Evolutionary conservation across 2,113 vertebrate species (phyloP).

Genomic region (Poeciliopsis occidentalis): DNA sequence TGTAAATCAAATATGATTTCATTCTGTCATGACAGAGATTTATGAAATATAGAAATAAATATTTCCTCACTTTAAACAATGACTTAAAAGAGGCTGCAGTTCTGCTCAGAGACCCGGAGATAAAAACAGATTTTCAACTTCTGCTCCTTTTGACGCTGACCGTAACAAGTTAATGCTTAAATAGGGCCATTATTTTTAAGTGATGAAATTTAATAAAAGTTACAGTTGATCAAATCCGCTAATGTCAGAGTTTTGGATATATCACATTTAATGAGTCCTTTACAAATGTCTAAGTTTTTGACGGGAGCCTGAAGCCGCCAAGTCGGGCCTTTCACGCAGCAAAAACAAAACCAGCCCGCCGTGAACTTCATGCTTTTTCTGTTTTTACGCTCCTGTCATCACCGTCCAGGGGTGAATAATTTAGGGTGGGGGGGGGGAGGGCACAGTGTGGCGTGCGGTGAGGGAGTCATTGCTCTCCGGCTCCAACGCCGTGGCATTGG

Average conservation of each 20-base stretch:
- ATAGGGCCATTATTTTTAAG: background rate
- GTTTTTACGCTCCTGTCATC: conserved; percentile 30
- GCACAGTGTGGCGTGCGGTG: conserved; percentile 32
- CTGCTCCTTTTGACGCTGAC: background rate
- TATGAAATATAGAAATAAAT: background rate
- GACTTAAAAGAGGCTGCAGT: background rate
- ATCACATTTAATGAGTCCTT: background rate
- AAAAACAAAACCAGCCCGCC: background rate
- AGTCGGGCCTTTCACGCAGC: background rate
- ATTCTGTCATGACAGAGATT: background rate
- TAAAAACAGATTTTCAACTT: background rate
- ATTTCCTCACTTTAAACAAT: background rate
- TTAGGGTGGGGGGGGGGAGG: background rate
- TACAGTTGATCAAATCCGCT: background rate
- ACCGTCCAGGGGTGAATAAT: background rate
- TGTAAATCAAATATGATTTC: background rate
- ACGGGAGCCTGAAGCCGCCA: background rate
- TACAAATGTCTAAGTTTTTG: background rate
- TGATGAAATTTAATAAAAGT: background rate
- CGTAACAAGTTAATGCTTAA: background rate
- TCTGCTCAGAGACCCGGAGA: background rate
- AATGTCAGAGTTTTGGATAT: background rate
- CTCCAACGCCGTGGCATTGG: conserved; percentile 21
- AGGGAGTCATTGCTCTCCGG: conserved; percentile 5
- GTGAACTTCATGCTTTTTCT: conserved; percentile 10